These are phyloP conservation scores for Planiliza haematocheilus DNA, from an alignment of 2,113 vertebrate species.

Conservation along the genomic window DNA sequence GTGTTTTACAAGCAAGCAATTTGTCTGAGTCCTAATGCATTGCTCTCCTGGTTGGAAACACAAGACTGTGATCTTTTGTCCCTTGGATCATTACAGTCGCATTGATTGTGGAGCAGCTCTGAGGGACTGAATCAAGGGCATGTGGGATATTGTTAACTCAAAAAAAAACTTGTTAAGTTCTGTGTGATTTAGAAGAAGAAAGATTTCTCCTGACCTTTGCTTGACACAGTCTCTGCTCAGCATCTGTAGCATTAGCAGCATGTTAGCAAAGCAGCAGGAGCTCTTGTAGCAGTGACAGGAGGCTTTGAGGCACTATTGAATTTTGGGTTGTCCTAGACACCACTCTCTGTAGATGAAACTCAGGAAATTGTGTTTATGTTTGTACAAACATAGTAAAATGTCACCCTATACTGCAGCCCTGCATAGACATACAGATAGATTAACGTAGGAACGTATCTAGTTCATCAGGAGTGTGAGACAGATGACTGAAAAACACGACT, in stretches of 20 bases:
- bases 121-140: slow-evolving; percentile 25
- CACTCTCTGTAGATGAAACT: too few species aligned
- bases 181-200: background rate
- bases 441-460: background rate
- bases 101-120: slow-evolving; percentile 25
- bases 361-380: background rate
- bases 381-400: background rate
- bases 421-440: background rate
- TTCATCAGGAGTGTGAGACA: too few species aligned
- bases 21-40: slow-evolving; percentile 5
- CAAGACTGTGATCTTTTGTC: slow-evolving; percentile 22
- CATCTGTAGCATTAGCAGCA: background rate
- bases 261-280: background rate
- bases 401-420: background rate
- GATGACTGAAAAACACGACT: too few species aligned
- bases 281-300: background rate
- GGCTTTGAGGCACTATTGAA: background rate
- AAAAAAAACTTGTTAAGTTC: slow-evolving; percentile 1
- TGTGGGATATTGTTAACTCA: slow-evolving; percentile 6
- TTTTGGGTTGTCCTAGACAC: background rate
- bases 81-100: slow-evolving; percentile 31
- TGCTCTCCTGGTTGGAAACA: slow-evolving; percentile 24
- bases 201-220: background rate
- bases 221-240: background rate
- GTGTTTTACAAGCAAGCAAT: slow-evolving; percentile 15